A percentile compares a stretch with the other conserved stretches of the same genome.
Conservation (phyloP, 2,888 invertebrate species). For the Lepidonotus clava region DNA sequence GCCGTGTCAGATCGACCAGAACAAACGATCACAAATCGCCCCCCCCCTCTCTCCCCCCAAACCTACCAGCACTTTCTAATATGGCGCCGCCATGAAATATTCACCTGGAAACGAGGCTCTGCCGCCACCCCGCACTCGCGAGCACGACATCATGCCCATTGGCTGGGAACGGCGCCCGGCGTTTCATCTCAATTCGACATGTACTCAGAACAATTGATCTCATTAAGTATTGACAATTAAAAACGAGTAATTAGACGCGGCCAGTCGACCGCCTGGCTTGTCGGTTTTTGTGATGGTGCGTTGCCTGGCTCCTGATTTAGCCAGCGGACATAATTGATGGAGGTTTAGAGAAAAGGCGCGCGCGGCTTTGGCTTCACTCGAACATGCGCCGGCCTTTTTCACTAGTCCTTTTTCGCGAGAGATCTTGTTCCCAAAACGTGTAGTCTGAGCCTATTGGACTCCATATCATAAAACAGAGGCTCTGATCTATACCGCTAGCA, state of each 20-base stretch:
- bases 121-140: slow-evolving; percentile 21
- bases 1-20: slow-evolving; percentile 7
- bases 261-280: background rate
- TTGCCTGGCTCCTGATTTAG: slow-evolving; percentile 24
- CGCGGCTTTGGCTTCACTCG: no score
- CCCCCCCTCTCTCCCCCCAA: background rate
- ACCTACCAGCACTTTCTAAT: background rate
- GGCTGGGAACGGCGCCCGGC: slow-evolving; percentile 7
- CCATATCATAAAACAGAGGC: no score
- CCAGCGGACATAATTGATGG: background rate
- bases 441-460: no score
- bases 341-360: background rate
- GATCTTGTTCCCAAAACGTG: no score
- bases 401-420: no score
- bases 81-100: slow-evolving; percentile 38
- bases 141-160: slow-evolving; percentile 44
- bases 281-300: background rate
- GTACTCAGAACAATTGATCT: background rate
- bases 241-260: slow-evolving; percentile 26
- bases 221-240: slow-evolving; percentile 44
- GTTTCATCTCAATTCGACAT: slow-evolving; percentile 25
- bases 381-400: no score
- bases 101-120: background rate
- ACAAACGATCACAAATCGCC: slow-evolving; percentile 47
- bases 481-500: no score